Conservation (phyloP, 2,797 vertebrate species). For the Lophius americanus region DNA sequence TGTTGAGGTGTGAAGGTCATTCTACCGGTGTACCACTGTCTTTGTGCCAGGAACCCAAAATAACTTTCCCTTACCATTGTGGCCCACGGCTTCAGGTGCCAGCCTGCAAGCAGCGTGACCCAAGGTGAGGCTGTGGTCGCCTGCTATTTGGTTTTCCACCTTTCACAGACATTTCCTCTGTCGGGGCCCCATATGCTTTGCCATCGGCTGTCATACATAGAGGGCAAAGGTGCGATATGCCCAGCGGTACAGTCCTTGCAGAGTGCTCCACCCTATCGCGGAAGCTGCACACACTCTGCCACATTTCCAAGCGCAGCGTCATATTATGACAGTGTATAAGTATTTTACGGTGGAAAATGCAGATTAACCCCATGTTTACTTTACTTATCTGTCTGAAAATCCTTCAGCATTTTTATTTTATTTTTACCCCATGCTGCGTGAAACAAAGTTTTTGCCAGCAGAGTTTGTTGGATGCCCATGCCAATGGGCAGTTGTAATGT, state of each 20-base stretch:
- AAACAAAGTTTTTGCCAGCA: constrained; percentile 21
- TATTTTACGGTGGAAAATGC: constrained; percentile 30
- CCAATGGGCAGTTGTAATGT: constrained; percentile 15
- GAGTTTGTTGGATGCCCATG: constrained; percentile 5
- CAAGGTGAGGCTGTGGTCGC: constrained; percentile 28
- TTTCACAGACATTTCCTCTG: constrained; percentile 31
- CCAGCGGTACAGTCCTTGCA: constrained; percentile 56
- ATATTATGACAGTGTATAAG: constrained; percentile 43
- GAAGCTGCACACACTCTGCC: constrained; percentile 42
- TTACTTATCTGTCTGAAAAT: not conserved
- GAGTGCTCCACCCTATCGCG: constrained; percentile 63
- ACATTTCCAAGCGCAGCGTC: constrained; percentile 38
- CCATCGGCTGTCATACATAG: constrained; percentile 54
- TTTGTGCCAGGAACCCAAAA: constrained; percentile 14
- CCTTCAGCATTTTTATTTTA: constrained; percentile 2
- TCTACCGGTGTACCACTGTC: constrained; percentile 39
- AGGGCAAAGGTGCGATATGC: constrained; percentile 63
- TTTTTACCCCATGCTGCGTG: not conserved
- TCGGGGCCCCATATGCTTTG: constrained; percentile 53
- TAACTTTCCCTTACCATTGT: constrained; percentile 14
- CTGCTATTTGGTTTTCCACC: constrained; percentile 35
- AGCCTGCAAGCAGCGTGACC: constrained; percentile 49
- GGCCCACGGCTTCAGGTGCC: constrained; percentile 42
- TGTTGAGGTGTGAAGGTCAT: constrained; percentile 75
- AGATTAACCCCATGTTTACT: constrained; percentile 15